Evolutionary conservation across 2,113 vertebrate genomes (phyloP), one percentile per base, ranked within the genome.

Genomic region (Alexandromys fortis): DNA sequence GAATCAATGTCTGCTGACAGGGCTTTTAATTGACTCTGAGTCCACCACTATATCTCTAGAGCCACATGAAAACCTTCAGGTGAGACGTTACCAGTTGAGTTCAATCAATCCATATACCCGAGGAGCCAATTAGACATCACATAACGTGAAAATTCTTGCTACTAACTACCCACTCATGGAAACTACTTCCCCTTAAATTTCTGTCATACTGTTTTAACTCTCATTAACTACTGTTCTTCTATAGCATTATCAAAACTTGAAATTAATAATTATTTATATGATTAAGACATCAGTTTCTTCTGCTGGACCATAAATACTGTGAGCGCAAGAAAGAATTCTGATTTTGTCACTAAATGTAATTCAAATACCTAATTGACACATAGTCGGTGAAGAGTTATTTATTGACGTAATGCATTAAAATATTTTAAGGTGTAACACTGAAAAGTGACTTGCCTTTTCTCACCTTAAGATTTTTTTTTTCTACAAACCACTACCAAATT

Each of bases 401-500:
- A 77, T 63, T 88, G 12, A 87, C 5, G 42, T 75, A 81, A 91
- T 90, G 13, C 77, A 92, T 77, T 86, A 47, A 95, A 75, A 75
- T 76, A 76, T 14, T 38, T 45, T 75, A 90, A 82, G 79, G 26
- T 38, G 49, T 90, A 75, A 82, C 38, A 61, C 4, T 81, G 21
- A 49, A 24, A 76, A 81, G 5, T 86, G 38, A 81, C 26, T 90
- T 68, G 4, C 47, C 75, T 52, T 65, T 87, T 93, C 12, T 91
- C 28, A 77, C 72, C 83, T 91, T 92, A 86, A 86, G 22, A 58
- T 73, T 49, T 82, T 83, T 82, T 94, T 82, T 95, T 93, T 90
- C 47, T 52, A 68, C 11, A 95, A 87, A 88, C 22, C 63, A 72
- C n/a, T 61, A 24, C 16, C 83, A 85, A 89, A 83, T 73, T 28